Percentiles rank a stretch among this genome's conserved stretches.
Evolutionary conservation across 2,888 invertebrate genomes (phyloP).

Genomic region (Coenonympha arcania): DNA sequence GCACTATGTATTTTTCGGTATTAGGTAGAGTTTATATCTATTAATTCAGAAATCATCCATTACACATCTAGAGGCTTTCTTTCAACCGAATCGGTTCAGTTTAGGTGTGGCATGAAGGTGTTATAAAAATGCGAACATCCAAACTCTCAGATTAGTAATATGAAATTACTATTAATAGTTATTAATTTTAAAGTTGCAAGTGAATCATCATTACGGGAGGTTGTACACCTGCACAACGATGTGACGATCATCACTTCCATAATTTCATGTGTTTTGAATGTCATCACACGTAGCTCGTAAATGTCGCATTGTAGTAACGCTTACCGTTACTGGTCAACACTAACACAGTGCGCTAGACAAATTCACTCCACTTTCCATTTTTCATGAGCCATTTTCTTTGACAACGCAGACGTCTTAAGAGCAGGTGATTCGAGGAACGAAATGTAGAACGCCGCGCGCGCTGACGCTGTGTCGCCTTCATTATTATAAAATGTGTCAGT

Average conservation of each 20-base stretch:
- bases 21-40: no score
- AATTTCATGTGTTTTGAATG: slow-evolving; percentile 39
- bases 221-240: no score
- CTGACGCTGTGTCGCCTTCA: slow-evolving; percentile 41
- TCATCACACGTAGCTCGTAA: slow-evolving; percentile 49
- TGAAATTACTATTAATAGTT: no score
- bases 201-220: no score
- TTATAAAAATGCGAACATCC: no score
- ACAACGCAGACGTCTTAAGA: slow-evolving; percentile 47
- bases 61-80: no score
- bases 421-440: slow-evolving; percentile 57
- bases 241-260: slow-evolving; percentile 14
- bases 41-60: no score
- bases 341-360: slow-evolving; percentile 63
- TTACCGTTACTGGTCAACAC: slow-evolving; percentile 53
- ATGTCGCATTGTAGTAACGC: slow-evolving; percentile 44
- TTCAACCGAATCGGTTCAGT: no score
- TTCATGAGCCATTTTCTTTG: slow-evolving; percentile 62
- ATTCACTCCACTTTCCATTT: slow-evolving; percentile 72
- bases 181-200: no score
- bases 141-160: no score
- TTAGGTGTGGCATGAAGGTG: no score
- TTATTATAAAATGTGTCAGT: slow-evolving; percentile 45
- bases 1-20: no score
- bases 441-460: slow-evolving; percentile 52